These are phyloP conservation scores for Micromys minutus DNA, from an alignment of 2,113 vertebrate species.

Conservation along the genomic window DNA sequence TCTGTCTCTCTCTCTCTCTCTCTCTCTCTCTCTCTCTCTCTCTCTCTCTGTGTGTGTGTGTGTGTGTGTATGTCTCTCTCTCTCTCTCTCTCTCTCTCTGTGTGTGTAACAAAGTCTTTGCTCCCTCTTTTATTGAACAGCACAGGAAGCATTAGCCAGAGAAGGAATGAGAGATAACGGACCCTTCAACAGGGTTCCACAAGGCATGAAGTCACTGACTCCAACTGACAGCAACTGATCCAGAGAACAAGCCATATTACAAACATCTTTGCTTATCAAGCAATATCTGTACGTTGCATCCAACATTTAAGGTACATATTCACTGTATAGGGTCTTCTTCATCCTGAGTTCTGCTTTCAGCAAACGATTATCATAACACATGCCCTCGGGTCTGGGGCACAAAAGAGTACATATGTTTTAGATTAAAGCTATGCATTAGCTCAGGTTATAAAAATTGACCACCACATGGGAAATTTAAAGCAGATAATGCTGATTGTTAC, in stretches of 20 bases:
- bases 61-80: neutral
- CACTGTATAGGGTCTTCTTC: no score
- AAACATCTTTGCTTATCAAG: neutral
- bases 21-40: no score
- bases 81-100: no score
- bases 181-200: neutral
- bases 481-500: neutral
- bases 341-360: neutral
- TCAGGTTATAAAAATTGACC: neutral
- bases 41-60: no score
- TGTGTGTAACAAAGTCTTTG: neutral
- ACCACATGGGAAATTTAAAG: neutral
- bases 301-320: neutral
- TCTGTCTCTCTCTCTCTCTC: no score
- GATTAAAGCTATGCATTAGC: neutral
- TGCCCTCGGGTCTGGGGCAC: neutral
- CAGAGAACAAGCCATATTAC: neutral
- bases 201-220: neutral
- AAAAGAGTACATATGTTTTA: neutral
- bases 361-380: neutral
- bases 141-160: neutral
- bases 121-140: neutral
- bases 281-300: neutral
- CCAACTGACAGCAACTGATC: neutral
- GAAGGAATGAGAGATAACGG: neutral